phyloP scores from a whole-genome alignment of 2,888 invertebrate species.

The Zygothrica quintamaculata region DNA sequence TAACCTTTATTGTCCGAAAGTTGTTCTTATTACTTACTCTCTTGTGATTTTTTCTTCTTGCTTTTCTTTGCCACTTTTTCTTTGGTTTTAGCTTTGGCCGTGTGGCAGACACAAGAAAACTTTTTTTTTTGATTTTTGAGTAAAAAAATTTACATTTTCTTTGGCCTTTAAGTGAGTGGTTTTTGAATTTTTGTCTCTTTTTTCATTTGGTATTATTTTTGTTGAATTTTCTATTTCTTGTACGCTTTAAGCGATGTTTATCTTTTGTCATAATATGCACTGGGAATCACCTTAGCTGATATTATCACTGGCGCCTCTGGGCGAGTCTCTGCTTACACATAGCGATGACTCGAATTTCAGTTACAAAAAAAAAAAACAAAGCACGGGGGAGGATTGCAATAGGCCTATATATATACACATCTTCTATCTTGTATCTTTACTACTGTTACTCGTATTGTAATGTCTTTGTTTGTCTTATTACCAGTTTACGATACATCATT shows the following conservation, averaged over 20 bases:
- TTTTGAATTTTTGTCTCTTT: background rate
- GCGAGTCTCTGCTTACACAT: constrained; percentile 39
- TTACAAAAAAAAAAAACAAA: no score
- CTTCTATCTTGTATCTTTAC: constrained; percentile 27
- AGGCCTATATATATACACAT: constrained; percentile 25
- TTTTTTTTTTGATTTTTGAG: constrained; percentile 30
- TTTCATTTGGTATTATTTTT: no score
- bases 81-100: constrained; percentile 22
- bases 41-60: constrained; percentile 29
- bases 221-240: constrained; percentile 8
- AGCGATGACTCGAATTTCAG: constrained; percentile 45
- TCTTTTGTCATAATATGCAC: constrained; percentile 81
- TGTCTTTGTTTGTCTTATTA: constrained; percentile 42
- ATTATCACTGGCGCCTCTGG: constrained; percentile 65
- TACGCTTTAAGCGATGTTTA: constrained; percentile 73
- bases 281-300: constrained; percentile 78
- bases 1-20: constrained; percentile 80
- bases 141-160: constrained; percentile 69
- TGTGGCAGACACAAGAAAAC: constrained; percentile 31
- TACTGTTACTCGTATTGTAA: constrained; percentile 56
- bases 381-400: constrained; percentile 17
- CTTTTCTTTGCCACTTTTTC: constrained; percentile 33
- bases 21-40: constrained; percentile 72
- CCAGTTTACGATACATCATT: constrained; percentile 5
- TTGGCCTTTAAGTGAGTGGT: constrained; percentile 38